These are phyloP conservation scores for Loxodonta africana DNA, from an alignment of 2,113 vertebrate species.

Conservation along the genomic window DNA sequence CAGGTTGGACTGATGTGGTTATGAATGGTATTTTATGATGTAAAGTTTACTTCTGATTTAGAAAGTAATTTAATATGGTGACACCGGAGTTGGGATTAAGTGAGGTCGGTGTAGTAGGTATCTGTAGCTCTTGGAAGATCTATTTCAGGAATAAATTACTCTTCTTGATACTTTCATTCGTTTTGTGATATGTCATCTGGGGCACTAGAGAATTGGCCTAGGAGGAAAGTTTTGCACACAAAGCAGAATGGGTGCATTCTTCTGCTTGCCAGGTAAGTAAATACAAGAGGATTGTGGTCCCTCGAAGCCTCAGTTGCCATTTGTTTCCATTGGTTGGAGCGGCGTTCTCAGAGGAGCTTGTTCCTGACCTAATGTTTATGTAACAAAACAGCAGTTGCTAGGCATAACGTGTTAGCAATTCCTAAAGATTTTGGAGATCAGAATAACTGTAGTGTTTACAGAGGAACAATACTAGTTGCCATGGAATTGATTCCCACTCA, in stretches of 20 bases:
- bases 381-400: neutral
- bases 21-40: constrained; percentile 54
- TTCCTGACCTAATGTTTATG: constrained; percentile 49
- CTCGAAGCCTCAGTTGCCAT: neutral
- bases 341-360: neutral
- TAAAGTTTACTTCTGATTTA: constrained; percentile 75
- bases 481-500: neutral
- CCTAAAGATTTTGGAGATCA: neutral
- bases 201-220: constrained; percentile 43
- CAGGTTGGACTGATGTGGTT: constrained; percentile 71
- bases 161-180: constrained; percentile 68
- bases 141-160: constrained; percentile 68
- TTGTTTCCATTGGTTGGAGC: neutral
- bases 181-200: constrained; percentile 49
- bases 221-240: neutral
- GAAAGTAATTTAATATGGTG: constrained; percentile 52
- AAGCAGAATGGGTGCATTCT: constrained; percentile 36
- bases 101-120: neutral
- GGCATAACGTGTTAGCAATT: neutral
- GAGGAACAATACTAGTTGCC: neutral
- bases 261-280: constrained; percentile 59
- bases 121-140: constrained; percentile 26
- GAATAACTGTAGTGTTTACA: neutral
- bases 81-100: constrained; percentile 50
- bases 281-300: neutral